Conservation (phyloP, 2,888 invertebrate genomes). For the Blera fallax region DNA sequence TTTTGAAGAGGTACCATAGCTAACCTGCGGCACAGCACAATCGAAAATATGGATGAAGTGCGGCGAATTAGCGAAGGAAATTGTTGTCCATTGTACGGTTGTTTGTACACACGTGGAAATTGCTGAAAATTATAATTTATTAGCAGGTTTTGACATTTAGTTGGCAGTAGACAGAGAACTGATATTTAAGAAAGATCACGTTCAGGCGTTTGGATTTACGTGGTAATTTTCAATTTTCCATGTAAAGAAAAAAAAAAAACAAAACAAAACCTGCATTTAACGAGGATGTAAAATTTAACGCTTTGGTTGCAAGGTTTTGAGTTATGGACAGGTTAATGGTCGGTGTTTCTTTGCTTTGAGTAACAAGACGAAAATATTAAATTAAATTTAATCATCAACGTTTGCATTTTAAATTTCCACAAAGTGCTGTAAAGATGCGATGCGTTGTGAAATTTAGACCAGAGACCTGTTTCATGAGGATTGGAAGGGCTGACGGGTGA, state of each 20-base stretch:
- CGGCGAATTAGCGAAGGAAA: conserved; percentile 35
- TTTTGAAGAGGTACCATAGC: conserved; percentile 19
- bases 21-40: conserved; percentile 32
- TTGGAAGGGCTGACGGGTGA: no score
- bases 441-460: no score
- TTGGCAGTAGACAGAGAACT: neutral
- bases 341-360: no score
- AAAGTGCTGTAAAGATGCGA: no score
- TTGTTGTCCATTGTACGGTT: conserved; percentile 10
- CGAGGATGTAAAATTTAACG: no score
- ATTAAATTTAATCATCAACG: no score
- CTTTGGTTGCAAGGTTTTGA: no score
- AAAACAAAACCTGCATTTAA: no score
- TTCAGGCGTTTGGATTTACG: neutral
- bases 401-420: no score
- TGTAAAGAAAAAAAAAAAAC: neutral
- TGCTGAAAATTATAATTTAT: conserved; percentile 34
- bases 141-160: conserved; percentile 43
- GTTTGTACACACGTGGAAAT: conserved; percentile 45
- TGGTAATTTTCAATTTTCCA: conserved; percentile 34
- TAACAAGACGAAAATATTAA: no score
- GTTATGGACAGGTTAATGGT: no score
- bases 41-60: conserved; percentile 19
- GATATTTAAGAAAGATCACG: conserved; percentile 30
- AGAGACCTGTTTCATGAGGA: no score